Percentiles rank a stretch among this genome's conserved stretches.
Evolutionary conservation across 2,797 vertebrate species (phyloP).

Genomic region (Leucoraja ocellata): DNA sequence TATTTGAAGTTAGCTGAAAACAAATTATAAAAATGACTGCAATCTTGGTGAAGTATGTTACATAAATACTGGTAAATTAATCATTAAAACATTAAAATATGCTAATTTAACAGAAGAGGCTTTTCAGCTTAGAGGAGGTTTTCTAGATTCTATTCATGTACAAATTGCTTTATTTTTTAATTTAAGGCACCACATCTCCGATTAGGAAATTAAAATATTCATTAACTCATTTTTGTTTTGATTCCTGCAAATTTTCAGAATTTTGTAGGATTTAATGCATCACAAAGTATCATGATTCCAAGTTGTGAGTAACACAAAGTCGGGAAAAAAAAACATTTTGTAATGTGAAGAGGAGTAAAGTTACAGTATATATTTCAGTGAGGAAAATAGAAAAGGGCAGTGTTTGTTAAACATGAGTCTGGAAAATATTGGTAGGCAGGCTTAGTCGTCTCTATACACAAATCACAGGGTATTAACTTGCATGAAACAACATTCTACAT

Average conservation of each 20-base stretch:
- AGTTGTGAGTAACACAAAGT: no score
- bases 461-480: no score
- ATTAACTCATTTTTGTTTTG: neutral
- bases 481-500: no score
- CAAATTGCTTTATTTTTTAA: neutral
- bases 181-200: neutral
- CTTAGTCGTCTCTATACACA: no score
- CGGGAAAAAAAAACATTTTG: no score
- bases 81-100: slow-evolving; percentile 31
- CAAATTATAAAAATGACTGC: neutral
- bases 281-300: no score
- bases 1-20: neutral
- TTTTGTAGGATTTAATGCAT: no score
- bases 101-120: neutral
- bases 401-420: no score
- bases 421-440: no score
- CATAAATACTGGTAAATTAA: neutral
- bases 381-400: no score
- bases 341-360: no score
- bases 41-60: neutral
- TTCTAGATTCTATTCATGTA: neutral
- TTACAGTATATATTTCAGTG: no score
- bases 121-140: neutral
- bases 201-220: neutral
- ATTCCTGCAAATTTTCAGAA: neutral